Conservation (phyloP, 2,888 invertebrate genomes). For the Melanophora roralis region DNA sequence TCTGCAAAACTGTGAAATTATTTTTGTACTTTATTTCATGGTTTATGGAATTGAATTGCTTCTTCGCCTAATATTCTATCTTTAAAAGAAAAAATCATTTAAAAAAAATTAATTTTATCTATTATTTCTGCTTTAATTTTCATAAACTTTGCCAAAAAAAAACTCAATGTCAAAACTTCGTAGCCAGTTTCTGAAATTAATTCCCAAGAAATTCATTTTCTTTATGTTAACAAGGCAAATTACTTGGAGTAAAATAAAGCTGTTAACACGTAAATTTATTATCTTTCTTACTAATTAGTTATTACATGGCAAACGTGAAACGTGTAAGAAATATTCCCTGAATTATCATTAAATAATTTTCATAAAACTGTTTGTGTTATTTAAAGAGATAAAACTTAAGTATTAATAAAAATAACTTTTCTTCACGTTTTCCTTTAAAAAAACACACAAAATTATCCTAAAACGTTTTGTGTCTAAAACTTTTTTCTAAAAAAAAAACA, state of each 20-base stretch:
- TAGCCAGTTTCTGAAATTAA: background rate
- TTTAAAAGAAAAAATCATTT: too few species aligned
- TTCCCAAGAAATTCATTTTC: background rate
- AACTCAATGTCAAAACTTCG: too few species aligned
- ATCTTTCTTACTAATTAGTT: background rate
- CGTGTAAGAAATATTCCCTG: background rate
- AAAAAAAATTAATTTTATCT: too few species aligned
- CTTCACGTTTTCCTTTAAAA: background rate
- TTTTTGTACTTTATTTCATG: too few species aligned
- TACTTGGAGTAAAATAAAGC: background rate
- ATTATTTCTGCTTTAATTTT: too few species aligned
- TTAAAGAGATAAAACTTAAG: background rate
- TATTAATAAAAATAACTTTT: background rate
- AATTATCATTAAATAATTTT: conserved; percentile 2
- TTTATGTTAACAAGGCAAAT: background rate
- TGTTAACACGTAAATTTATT: background rate
- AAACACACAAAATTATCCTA: background rate
- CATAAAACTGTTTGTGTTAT: background rate
- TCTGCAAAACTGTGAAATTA: too few species aligned
- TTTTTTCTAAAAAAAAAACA: background rate
- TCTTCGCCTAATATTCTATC: too few species aligned
- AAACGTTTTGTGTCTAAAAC: background rate
- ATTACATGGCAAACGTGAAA: background rate
- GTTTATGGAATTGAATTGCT: too few species aligned
- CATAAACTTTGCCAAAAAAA: too few species aligned